Evolutionary conservation across 2,888 invertebrate genomes (phyloP), one percentile per base, ranked within the genome.

Genomic region (Hyalella azteca): DNA sequence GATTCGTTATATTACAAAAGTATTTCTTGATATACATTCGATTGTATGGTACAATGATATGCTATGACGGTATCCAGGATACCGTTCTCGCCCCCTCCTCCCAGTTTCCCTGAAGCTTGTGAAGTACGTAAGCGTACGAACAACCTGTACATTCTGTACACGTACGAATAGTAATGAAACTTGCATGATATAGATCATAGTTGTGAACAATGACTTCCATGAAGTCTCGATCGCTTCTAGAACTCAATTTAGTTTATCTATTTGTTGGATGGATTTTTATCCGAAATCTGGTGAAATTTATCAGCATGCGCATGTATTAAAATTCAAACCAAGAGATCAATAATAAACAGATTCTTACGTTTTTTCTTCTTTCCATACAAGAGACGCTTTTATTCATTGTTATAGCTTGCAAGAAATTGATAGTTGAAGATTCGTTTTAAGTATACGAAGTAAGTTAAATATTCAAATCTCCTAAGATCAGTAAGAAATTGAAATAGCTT

Each of bases 21-120:
- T 54, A 54, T 54, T 54, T 54, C 54, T n/a, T 54, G 54, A 54
- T 54, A 54, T 54, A 54, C 54, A 54, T 54, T 54, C 54, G 54
- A 54, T 54, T 54, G 54, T 54, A 54, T 54, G 22, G 5, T 54
- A 54, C 41, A 75, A 45, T 75, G 41, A 45, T 75, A 75, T 75
- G 75, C 75, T 13, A 22, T 36, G 75, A 29, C 41, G 9, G 29
- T 26, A 19, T 26, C n/a, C 22, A 22, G 13, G 9, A 15, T 9
- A n/a, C 22, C 40, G 26, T 59, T 13, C 26, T 11, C 54, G 9
- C 40, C 29, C 36, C 22, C 19, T 13, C 48, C 40, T 3, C 29
- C 11, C 54, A 5, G 26, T 1, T 13, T 15, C 3, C 13, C 11
- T 7, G 7, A 54, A 7, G 29, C 22, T 29, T 54, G 54, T 22